Conservation (phyloP, 2,113 vertebrate species). For the Centropus bengalensis region DNA sequence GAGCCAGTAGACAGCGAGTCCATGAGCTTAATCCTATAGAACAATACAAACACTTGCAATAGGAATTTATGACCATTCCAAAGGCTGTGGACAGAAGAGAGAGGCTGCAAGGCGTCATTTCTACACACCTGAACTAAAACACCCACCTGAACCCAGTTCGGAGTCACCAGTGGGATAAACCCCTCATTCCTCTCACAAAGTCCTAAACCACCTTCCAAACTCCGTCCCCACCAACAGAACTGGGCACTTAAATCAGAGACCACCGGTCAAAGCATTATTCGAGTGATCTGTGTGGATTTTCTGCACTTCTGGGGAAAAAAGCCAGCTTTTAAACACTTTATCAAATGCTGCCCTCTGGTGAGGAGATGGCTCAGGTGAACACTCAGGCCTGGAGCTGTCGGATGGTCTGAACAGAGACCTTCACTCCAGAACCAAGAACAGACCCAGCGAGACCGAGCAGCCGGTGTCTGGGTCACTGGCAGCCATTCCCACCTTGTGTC, state of each 20-base stretch:
- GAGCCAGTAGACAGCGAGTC: background rate
- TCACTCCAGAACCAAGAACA: background rate
- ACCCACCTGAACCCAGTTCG: constrained; percentile 48
- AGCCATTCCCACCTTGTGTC: background rate
- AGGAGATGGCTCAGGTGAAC: background rate
- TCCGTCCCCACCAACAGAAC: constrained; percentile 58
- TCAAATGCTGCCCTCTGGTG: constrained; percentile 87
- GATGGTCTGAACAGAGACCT: background rate
- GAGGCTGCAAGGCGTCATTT: constrained; percentile 28
- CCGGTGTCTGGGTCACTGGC: background rate
- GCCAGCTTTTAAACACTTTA: constrained; percentile 65
- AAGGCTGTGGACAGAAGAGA: constrained; percentile 39
- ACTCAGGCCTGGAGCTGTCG: background rate
- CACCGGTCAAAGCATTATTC: constrained; percentile 22
- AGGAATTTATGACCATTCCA: constrained; percentile 67
- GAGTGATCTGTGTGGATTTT: constrained; percentile 27
- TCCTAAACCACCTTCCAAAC: constrained; percentile 58
- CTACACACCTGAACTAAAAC: constrained; percentile 44
- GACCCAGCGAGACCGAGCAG: background rate
- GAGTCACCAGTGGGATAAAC: constrained; percentile 69
- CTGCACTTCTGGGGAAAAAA: background rate
- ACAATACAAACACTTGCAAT: constrained; percentile 58
- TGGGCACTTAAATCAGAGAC: constrained; percentile 43
- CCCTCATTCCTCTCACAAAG: constrained; percentile 61
- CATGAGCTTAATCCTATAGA: constrained; percentile 62